Evolutionary conservation across 2,888 invertebrate species (phyloP).

Genomic region (Cantharis nigra): DNA sequence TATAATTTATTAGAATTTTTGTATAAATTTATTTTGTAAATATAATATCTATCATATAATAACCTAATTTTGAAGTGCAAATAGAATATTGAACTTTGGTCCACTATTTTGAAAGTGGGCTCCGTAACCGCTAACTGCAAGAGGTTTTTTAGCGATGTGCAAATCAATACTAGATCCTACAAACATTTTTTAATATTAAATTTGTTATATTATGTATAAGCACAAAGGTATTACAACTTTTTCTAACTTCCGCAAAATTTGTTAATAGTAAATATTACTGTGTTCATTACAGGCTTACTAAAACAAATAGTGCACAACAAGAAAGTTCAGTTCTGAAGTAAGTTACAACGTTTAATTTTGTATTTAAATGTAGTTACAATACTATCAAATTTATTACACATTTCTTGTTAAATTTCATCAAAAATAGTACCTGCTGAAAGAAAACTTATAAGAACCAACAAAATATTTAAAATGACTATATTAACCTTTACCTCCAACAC

Average conservation of each 20-base stretch:
- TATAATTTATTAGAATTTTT: neutral
- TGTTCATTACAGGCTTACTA: neutral
- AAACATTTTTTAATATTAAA: neutral
- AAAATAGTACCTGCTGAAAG: no score
- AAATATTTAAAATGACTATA: no score
- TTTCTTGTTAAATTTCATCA: neutral
- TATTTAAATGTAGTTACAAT: neutral
- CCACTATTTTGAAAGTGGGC: neutral
- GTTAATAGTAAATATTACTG: neutral
- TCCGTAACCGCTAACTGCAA: neutral
- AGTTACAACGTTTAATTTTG: neutral
- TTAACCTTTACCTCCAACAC: neutral
- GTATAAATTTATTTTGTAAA: neutral
- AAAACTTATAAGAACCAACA: no score
- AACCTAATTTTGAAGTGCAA: neutral
- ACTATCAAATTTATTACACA: neutral
- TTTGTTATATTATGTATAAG: neutral
- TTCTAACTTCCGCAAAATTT: neutral
- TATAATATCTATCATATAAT: neutral
- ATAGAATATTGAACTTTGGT: neutral
- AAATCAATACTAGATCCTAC: neutral
- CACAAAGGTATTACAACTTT: neutral
- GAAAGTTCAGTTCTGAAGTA: neutral
- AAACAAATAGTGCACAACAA: constrained; percentile 11
- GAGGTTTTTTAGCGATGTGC: neutral